Conservation (phyloP, 2,888 invertebrate species). For the Coelopa pilipes region DNA sequence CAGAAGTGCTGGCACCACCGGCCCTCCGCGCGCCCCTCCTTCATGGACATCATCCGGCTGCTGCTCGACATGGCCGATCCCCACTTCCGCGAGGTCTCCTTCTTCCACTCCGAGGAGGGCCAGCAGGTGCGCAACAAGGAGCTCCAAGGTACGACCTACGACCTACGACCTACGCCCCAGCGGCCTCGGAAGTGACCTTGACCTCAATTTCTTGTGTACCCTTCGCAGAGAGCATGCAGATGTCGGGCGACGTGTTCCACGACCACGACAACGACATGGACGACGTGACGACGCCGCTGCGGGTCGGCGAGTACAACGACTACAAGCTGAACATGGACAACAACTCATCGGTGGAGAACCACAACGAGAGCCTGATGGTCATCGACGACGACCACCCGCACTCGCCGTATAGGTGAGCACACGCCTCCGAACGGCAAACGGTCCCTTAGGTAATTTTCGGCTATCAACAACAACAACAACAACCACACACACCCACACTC, state of each 20-base stretch:
- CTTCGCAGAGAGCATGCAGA: constrained; percentile 43
- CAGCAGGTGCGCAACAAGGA: constrained; percentile 53
- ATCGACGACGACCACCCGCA: constrained; percentile 59
- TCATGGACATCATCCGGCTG: constrained; percentile 82
- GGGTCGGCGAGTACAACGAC: constrained; percentile 62
- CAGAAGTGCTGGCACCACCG: constrained; percentile 91
- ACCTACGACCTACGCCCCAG: no score
- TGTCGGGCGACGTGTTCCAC: constrained; percentile 48
- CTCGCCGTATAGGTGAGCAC: constrained; percentile 65
- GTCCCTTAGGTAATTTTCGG: constrained; percentile 55
- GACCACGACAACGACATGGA: constrained; percentile 59
- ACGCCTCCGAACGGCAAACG: constrained; percentile 43
- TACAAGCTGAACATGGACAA: constrained; percentile 62
- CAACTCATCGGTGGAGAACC: constrained; percentile 60
- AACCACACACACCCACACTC: neutral
- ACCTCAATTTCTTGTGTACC: neutral
- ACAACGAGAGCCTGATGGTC: constrained; percentile 59
- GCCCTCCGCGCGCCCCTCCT: constrained; percentile 82
- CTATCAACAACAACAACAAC: constrained; percentile 50
- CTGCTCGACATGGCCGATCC: constrained; percentile 75
- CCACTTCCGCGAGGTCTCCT: constrained; percentile 72
- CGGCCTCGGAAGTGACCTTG: neutral
- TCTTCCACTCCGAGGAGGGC: constrained; percentile 72
- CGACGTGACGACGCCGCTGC: constrained; percentile 65
- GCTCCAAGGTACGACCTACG: constrained; percentile 45